Base-by-base conservation (phyloP, 2,888 invertebrate species). In the Ganaspis brasiliensis region DNA sequence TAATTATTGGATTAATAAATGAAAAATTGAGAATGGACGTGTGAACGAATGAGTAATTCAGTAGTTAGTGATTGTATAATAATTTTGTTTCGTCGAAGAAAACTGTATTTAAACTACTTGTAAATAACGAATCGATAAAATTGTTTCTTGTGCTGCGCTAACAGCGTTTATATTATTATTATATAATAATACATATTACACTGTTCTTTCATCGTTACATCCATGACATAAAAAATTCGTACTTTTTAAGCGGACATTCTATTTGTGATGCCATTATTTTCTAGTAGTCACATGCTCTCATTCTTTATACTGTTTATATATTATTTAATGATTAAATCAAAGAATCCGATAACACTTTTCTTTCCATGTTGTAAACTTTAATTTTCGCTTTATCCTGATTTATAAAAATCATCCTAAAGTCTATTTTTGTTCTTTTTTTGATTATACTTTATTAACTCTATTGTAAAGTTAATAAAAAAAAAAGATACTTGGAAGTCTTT, bases 231-330 rank as follows among this genome's bases (percentile, higher is more conserved):
- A 79, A 83, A 78, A 77, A n/a, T n/a, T 81, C 77, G 76, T 85
- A 82, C 76, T 55, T 79, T 81, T 81, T 87, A 87, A 83, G 83
- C n/a, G 19, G n/a, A 81, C 76, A 77, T 79, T 82, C 83, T 88
- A 82, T 84, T 85, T 86, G 87, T 84, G 88, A 88, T 89, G 89
- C 84, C 87, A 87, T 83, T 67, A 82, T 86, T 87, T 87, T 86
- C 75, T 85, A 83, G 83, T 77, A 78, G 81, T 78, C 72, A 72
- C 78, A 63, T 77, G 73, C 75, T 74, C 71, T 79, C 80, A 84
- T 81, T 76, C 80, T 83, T 85, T 85, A 85, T 85, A 86, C 83
- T 81, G 78, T 86, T 85, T 84, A 86, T 84, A 86, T 88, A 87
- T 83, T 83, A 87, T 86, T 85, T 80, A 78, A 76, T 73, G 81